Percentiles rank a stretch among this genome's conserved stretches.
These are phyloP conservation scores for Rhopalosiphum padi DNA, from an alignment of 1,140 invertebrate species.

Conservation along the genomic window DNA sequence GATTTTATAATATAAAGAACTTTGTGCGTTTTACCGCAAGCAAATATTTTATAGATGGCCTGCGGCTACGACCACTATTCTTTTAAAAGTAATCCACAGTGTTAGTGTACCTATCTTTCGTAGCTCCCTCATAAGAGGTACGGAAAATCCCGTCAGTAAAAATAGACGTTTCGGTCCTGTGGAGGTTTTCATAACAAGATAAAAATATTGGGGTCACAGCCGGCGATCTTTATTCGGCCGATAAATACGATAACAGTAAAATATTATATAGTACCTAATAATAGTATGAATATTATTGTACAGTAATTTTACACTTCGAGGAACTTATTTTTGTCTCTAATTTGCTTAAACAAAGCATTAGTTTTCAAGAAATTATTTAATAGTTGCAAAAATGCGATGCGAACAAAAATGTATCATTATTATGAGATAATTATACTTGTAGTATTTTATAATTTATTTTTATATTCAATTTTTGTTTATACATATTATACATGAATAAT, in stretches of 20 bases:
- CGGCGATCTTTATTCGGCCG: neutral
- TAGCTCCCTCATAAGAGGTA: neutral
- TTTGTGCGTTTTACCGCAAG: neutral
- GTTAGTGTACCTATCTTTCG: neutral
- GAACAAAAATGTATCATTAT: neutral
- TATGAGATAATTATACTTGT: neutral
- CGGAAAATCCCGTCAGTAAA: neutral
- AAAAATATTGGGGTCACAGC: neutral
- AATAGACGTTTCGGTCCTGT: neutral
- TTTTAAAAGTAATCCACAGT: neutral
- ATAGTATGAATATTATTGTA: neutral
- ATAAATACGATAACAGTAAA: neutral
- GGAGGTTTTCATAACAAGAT: neutral
- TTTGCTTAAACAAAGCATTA: neutral
- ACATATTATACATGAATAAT: neutral
- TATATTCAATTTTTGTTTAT: neutral
- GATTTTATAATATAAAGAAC: neutral
- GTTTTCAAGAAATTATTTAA: neutral
- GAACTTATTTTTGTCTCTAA: neutral
- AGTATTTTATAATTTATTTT: neutral
- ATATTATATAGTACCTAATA: neutral
- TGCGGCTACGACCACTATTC: neutral
- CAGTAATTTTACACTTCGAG: neutral
- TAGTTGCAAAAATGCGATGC: neutral
- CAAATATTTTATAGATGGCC: neutral